A percentile compares a stretch with the other conserved stretches of the same genome.
phyloP scores from a whole-genome alignment of 2,888 invertebrate species.

The Abrostola tripartita region DNA sequence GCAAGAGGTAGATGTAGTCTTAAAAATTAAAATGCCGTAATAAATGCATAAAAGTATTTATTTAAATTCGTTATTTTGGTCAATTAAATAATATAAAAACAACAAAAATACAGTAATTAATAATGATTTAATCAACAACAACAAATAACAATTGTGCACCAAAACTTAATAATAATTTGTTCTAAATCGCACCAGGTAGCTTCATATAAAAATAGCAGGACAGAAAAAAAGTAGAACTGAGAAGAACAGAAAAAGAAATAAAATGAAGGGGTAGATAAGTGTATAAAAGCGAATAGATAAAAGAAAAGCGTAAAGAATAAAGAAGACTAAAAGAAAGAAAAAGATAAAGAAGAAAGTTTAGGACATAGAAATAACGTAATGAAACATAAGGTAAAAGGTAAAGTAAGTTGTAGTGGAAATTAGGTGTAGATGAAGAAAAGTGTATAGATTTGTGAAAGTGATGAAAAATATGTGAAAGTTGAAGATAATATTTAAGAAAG shows the following conservation, averaged over 20 bases:
- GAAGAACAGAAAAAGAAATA: slow-evolving; percentile 2
- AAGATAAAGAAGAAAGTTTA: background rate
- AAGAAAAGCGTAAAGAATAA: background rate
- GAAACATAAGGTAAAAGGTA: background rate
- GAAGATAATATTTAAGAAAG: background rate
- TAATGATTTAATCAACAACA: slow-evolving; percentile 68
- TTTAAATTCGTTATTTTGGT: slow-evolving; percentile 7
- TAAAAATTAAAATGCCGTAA: background rate
- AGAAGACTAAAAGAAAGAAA: background rate
- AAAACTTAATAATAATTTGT: slow-evolving; percentile 56
- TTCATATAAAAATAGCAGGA: slow-evolving; percentile 34
- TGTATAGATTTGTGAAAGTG: background rate
- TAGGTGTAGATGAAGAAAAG: background rate
- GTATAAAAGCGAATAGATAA: background rate
- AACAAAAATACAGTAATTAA: slow-evolving; percentile 55
- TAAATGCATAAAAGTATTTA: slow-evolving; percentile 17
- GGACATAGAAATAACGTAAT: background rate
- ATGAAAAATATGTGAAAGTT: background rate
- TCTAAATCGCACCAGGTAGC: slow-evolving; percentile 77
- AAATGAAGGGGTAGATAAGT: background rate
- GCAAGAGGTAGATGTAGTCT: no score
- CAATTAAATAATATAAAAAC: slow-evolving; percentile 51
- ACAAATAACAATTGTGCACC: slow-evolving; percentile 66
- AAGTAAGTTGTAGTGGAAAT: background rate
- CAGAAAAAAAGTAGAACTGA: slow-evolving; percentile 2